Conservation (phyloP, 2,113 vertebrate genomes). For the Xenopus laevis region DNA sequence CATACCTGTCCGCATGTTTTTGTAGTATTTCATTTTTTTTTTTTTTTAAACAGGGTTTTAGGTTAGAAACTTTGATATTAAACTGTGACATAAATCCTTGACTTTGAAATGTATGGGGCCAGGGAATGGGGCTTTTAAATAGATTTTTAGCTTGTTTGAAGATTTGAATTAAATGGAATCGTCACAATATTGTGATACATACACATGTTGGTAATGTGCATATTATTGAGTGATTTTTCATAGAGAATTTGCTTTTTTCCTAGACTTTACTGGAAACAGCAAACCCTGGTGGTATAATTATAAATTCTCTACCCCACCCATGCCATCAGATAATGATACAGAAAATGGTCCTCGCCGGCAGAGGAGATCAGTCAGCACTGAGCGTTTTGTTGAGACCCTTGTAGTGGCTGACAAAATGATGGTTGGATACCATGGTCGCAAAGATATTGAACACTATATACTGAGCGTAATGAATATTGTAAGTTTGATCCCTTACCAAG, state of each 20-base stretch:
- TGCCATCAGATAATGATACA: constrained; percentile 58
- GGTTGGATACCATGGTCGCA: constrained; percentile 97
- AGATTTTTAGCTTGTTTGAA: too few relatives aligned
- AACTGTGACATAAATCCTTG: too few relatives aligned
- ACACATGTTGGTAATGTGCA: too few relatives aligned
- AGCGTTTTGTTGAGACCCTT: constrained; percentile 93
- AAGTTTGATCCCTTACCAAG: constrained; percentile 83
- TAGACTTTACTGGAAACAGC: constrained; percentile 64
- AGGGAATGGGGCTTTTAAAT: too few relatives aligned
- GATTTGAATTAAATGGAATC: too few relatives aligned
- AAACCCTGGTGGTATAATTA: constrained; percentile 69
- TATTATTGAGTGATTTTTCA: too few relatives aligned
- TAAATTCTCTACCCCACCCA: constrained; percentile 56
- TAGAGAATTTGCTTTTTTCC: constrained; percentile 41
- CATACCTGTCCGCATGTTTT: too few relatives aligned
- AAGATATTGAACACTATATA: constrained; percentile 97
- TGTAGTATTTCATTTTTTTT: too few relatives aligned
- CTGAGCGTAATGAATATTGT: constrained; percentile 99
- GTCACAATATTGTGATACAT: too few relatives aligned
- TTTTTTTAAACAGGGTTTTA: too few relatives aligned
- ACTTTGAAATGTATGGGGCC: too few relatives aligned
- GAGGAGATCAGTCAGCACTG: constrained; percentile 87
- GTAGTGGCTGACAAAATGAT: constrained; percentile 99
- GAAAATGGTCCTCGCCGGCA: constrained; percentile 59
- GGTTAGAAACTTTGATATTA: too few relatives aligned